phyloP scores from a whole-genome alignment of 64 coral and sea anemone genomes.

The Stichodactyla mertensii region DNA sequence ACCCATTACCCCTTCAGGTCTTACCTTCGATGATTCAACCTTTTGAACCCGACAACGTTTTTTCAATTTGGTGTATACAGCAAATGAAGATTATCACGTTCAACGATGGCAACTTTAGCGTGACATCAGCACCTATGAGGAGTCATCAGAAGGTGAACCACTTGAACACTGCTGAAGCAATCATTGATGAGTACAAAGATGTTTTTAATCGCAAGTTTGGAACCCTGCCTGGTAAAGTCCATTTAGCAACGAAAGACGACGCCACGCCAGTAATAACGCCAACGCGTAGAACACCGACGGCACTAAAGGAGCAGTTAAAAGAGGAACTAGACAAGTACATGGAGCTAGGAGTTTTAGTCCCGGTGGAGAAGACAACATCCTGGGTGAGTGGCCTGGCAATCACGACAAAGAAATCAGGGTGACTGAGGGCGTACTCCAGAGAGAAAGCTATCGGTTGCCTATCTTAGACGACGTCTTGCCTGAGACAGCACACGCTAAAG shows the following conservation, averaged over 20 bases:
- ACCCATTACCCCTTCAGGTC: no score
- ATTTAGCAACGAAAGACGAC: slow-evolving; percentile 18
- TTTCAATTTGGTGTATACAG: no score
- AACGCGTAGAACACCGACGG: slow-evolving; percentile 31
- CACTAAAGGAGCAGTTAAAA: slow-evolving; percentile 35
- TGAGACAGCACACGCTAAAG: slow-evolving; percentile 27
- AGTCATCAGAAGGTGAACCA: neutral
- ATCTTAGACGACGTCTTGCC: slow-evolving; percentile 42
- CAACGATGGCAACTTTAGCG: slow-evolving; percentile 6
- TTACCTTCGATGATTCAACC: no score
- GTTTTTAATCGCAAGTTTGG: slow-evolving; percentile 25
- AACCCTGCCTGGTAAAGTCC: slow-evolving; percentile 36
- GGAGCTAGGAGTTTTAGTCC: slow-evolving; percentile 12
- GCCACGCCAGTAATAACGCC: slow-evolving; percentile 36
- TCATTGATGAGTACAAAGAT: slow-evolving; percentile 14
- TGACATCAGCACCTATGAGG: neutral
- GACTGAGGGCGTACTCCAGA: slow-evolving; percentile 17
- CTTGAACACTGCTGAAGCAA: slow-evolving; percentile 1
- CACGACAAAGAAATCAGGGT: slow-evolving; percentile 59
- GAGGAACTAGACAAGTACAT: slow-evolving; percentile 14
- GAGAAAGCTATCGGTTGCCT: slow-evolving; percentile 35
- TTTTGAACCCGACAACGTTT: no score
- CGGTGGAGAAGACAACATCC: slow-evolving; percentile 12
- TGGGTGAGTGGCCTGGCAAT: slow-evolving; percentile 50
- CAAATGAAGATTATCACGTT: slow-evolving; percentile 8